Evolutionary conservation across 2,113 vertebrate genomes (phyloP), one percentile per base, ranked within the genome.

Genomic region (Nematolebias whitei): DNA sequence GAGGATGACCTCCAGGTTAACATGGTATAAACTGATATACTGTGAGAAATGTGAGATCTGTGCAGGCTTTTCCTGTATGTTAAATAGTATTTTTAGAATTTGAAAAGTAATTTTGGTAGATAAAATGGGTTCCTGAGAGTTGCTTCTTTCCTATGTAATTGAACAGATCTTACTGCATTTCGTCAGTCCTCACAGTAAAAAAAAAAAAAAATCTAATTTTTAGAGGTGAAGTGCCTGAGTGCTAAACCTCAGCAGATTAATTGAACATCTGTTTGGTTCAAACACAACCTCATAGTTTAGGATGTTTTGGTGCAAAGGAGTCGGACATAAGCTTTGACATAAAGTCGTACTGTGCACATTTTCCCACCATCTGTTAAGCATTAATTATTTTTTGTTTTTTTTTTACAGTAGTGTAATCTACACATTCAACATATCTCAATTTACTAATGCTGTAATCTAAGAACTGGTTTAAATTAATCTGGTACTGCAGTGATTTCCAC

Each of bases 221-320:
- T 14, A 3, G 3, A 20, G 11, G 2, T 47, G 19, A 47, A 47
- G 44, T 20, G 44, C n/a, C n/a, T 47, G 40, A 14, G 15, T 15
- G 40, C 40, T 12, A 9, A n/a, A n/a, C n/a, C 12, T 39, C 10
- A 41, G 15, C 12, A 15, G 40, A 14, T 41, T 14, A 41, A 15
- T 41, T 41, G 3, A 41, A 41, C 40, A 41, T 16, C 14, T 4
- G 43, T 44, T 53, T 35, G 29, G 6, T 35, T 53, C 7, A 38
- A 26, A 55, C 13, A 6, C 32, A 14, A 19, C n/a, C 18, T 47
- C n/a, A 20, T 20, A 13, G 32, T 29, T 4, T 29, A 11, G 47
- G 47, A 48, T 24, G 49, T 8, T 57, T 43, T 74, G 73, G 68
- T 80, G 79, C 76, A 72, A 71, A 71, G 3, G 40, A 66, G 29